phyloP scores from a whole-genome alignment of 1,140 invertebrate genomes.

The Drosophila watanabei region DNA sequence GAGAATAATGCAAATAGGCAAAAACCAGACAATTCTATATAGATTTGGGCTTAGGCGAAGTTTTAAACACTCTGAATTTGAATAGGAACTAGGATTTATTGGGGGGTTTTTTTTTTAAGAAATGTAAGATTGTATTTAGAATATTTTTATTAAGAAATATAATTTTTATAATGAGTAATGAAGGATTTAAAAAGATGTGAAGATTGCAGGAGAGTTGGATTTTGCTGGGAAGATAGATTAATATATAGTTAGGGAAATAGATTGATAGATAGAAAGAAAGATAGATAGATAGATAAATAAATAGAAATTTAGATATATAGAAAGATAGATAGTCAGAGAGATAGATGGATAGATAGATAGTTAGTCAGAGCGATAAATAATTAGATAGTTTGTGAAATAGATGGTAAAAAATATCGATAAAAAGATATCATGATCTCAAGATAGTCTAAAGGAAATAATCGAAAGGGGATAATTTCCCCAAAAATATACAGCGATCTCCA shows the following conservation, averaged over 20 bases:
- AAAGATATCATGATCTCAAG: neutral
- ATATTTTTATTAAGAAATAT: neutral
- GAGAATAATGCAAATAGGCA: slow-evolving; percentile 57
- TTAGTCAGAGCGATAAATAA: neutral
- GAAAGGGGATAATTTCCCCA: neutral
- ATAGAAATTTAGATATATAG: too few relatives aligned
- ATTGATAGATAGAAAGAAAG: too few relatives aligned
- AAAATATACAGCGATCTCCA: neutral
- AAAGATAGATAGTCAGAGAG: neutral
- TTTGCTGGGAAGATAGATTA: too few relatives aligned
- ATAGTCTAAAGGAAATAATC: too few relatives aligned
- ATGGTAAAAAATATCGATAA: neutral
- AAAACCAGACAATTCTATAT: slow-evolving; percentile 25
- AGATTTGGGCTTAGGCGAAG: neutral
- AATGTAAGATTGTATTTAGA: neutral
- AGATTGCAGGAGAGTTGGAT: too few relatives aligned
- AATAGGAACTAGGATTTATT: neutral
- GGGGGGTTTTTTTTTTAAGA: too few relatives aligned
- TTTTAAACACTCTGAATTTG: neutral
- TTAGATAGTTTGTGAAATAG: neutral
- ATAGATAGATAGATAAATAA: too few relatives aligned
- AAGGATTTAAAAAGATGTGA: too few relatives aligned
- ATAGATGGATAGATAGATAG: neutral
- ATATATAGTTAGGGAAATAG: too few relatives aligned
- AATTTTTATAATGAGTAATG: too few relatives aligned